Evolutionary conservation across 2,113 vertebrate species (phyloP), one percentile per base, ranked within the genome.

Genomic region (Syngnathus floridae): DNA sequence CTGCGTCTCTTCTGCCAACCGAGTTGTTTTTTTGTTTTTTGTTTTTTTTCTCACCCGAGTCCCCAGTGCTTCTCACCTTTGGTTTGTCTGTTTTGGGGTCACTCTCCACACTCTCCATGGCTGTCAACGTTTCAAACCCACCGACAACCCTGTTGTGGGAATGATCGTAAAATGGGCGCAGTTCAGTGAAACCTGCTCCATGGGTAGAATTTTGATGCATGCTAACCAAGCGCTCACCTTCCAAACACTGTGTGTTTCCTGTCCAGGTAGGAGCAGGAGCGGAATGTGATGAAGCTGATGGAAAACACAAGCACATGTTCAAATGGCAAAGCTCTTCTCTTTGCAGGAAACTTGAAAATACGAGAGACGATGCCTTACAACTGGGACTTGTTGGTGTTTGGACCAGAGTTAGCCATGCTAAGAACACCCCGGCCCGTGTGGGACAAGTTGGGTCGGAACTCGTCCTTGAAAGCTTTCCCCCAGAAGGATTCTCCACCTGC

Each of bases 331-430:
- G 26, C 26, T 31, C 26, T 26, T 26, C 26, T 21, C 46, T 19
- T 48, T 48, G 2, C 17, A 49, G 21, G 31, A 17, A 52, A 65
- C 55, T 0, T 56, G 5, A 63, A 7, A 31, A 31, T 31, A 31
- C 26, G 26, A 31, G 26, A 31, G 26, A 3, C 26, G 1, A 7
- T 48, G 22, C 92, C 95, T 98, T 90, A 99, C 97, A 99, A 99
- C 70, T 99, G 97, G 4, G 96, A 98, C 73, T 95, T 98, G 89
- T 99, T 99, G 79, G 92, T 94, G 88, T 98, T 95, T 45, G 96
- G 95, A n/a, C 97, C 96, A 0, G 95, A 95, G 81, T 99, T 99
- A 40, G 97, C 97, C 97, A 99, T 98, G 77, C 97, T 99, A 57
- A 99, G 95, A 62, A 98, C 70, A 5, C 97, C 97, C 1, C 96